phyloP scores from a whole-genome alignment of 2,113 vertebrate species.

The Gnathonemus longibarbis region DNA sequence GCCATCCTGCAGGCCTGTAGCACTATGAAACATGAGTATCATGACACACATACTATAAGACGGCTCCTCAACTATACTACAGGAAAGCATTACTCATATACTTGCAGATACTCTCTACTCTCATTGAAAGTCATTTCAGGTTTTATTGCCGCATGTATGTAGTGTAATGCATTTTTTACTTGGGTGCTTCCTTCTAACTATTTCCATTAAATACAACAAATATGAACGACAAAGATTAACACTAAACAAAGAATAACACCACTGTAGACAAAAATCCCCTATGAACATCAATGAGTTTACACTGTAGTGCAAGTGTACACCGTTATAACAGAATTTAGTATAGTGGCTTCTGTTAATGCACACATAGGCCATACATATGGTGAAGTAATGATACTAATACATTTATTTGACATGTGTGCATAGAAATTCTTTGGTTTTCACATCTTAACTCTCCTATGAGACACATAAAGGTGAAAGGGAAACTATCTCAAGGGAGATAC shows the following conservation, averaged over 20 bases:
- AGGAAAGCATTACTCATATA: background rate
- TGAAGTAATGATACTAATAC: background rate
- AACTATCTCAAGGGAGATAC: background rate
- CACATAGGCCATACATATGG: background rate
- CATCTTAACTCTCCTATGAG: background rate
- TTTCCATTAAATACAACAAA: background rate
- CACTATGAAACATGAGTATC: background rate
- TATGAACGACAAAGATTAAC: background rate
- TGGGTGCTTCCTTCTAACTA: background rate
- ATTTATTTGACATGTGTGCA: background rate
- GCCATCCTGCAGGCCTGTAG: background rate
- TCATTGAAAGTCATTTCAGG: background rate
- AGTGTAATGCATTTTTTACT: background rate
- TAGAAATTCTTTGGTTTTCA: background rate
- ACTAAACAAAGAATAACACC: background rate
- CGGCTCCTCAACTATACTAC: background rate
- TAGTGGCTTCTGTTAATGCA: background rate
- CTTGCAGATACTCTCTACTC: background rate
- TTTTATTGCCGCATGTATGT: background rate
- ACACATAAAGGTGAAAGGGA: background rate
- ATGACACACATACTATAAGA: background rate
- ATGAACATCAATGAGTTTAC: background rate
- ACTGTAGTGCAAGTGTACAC: background rate
- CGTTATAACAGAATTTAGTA: background rate
- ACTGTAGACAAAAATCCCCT: background rate